Conservation (phyloP, 2,888 invertebrate species). For the Pyrrhia umbra region DNA sequence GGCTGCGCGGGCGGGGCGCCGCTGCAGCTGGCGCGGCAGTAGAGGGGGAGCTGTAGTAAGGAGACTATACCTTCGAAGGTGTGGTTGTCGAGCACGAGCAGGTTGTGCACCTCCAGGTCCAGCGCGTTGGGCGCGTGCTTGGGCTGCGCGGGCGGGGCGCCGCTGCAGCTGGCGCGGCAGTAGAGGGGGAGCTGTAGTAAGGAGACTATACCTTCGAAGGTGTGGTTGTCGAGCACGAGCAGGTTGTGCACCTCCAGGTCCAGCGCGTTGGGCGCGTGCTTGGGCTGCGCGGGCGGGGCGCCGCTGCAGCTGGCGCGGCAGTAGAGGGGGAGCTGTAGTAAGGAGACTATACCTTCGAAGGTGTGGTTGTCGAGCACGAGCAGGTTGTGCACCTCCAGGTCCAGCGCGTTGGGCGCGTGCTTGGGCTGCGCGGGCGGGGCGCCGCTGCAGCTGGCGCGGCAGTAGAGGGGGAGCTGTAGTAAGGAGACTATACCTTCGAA, state of each 20-base stretch:
- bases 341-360: conserved; percentile 82
- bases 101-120: conserved; percentile 97
- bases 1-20: conserved; percentile 60
- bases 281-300: conserved; percentile 90
- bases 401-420: conserved; percentile 78
- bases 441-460: too few species aligned
- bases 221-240: conserved; percentile 93
- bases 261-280: conserved; percentile 91
- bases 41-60: too few species aligned
- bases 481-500: conserved; percentile 21
- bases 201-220: too few species aligned
- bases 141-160: conserved; percentile 90
- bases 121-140: conserved; percentile 91
- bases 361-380: conserved; percentile 58
- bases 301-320: too few species aligned
- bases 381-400: conserved; percentile 75
- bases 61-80: too few species aligned
- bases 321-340: neutral
- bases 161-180: too few species aligned
- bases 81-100: conserved; percentile 98
- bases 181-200: too few species aligned
- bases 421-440: conserved; percentile 11
- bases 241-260: conserved; percentile 97
- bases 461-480: too few species aligned
- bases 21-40: too few species aligned